Percentiles rank a stretch among this genome's conserved stretches.
Conservation (phyloP, 2,888 invertebrate genomes). For the Hartigia nigra region DNA sequence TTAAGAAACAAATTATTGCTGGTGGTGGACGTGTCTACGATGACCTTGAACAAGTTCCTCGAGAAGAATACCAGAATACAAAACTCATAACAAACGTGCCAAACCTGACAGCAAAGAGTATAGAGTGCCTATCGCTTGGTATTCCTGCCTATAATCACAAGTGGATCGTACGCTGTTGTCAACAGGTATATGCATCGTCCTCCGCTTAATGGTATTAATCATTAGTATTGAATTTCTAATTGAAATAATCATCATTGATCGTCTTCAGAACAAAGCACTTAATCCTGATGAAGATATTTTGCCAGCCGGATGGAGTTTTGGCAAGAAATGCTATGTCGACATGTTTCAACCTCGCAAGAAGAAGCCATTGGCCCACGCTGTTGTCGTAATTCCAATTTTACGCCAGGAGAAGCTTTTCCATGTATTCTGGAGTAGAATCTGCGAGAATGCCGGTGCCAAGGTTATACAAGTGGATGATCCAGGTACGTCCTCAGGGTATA, state of each 20-base stretch:
- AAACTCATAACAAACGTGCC: constrained; percentile 77
- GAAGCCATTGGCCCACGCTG: constrained; percentile 51
- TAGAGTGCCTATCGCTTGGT: constrained; percentile 77
- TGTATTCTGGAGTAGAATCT: constrained; percentile 73
- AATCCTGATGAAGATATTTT: constrained; percentile 69
- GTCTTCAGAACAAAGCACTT: constrained; percentile 54
- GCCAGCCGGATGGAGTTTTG: constrained; percentile 74
- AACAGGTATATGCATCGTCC: constrained; percentile 41
- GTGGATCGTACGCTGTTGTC: constrained; percentile 78
- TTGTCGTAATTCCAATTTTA: constrained; percentile 53
- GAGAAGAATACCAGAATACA: constrained; percentile 69
- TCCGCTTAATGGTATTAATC: neutral
- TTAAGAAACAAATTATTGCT: constrained; percentile 72
- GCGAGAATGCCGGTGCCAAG: constrained; percentile 69
- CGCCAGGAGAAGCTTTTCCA: constrained; percentile 68
- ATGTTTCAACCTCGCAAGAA: constrained; percentile 50
- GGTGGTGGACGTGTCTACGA: constrained; percentile 75
- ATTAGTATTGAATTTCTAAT: neutral
- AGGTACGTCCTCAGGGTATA: constrained; percentile 35
- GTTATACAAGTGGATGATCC: constrained; percentile 48
- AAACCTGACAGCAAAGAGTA: constrained; percentile 79
- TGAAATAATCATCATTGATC: constrained; percentile 4
- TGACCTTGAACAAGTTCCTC: constrained; percentile 69
- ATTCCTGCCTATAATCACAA: constrained; percentile 73
- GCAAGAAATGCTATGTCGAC: constrained; percentile 66